Evolutionary conservation across 2,113 vertebrate genomes (phyloP).

Genomic region (Alethe castanea): DNA sequence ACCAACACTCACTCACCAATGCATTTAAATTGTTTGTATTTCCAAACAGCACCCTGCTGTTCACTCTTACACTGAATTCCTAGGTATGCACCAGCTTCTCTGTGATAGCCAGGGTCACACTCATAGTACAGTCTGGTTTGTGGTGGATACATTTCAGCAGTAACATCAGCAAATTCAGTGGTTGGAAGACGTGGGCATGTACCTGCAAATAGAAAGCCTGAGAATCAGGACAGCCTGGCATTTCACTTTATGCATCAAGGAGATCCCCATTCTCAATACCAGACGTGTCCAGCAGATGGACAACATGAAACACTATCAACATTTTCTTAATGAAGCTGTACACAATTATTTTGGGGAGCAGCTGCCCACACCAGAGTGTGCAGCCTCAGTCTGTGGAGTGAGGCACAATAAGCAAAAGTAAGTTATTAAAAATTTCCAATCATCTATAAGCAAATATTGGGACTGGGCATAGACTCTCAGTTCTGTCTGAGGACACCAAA

Average conservation of each 20-base stretch:
- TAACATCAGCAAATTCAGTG: neutral
- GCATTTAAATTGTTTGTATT: neutral
- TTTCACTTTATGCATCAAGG: neutral
- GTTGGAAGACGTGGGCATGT: rapidly evolving
- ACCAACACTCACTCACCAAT: neutral
- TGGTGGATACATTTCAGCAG: neutral
- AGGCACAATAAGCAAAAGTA: neutral
- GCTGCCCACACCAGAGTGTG: neutral
- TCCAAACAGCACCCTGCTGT: neutral
- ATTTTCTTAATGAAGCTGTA: neutral
- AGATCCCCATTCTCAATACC: neutral
- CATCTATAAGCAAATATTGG: neutral
- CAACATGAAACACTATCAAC: neutral
- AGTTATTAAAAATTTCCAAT: neutral
- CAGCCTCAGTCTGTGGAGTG: neutral
- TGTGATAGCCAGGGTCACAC: neutral
- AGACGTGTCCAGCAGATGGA: neutral
- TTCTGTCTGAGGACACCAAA: neutral
- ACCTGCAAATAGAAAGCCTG: neutral
- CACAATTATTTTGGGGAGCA: neutral
- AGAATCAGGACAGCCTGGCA: neutral
- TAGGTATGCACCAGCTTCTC: neutral
- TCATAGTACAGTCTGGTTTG: neutral
- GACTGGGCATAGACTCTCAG: neutral
- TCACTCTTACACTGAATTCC: neutral